phyloP scores from a whole-genome alignment of 2,888 invertebrate species.

The Drosophila prostipennis region DNA sequence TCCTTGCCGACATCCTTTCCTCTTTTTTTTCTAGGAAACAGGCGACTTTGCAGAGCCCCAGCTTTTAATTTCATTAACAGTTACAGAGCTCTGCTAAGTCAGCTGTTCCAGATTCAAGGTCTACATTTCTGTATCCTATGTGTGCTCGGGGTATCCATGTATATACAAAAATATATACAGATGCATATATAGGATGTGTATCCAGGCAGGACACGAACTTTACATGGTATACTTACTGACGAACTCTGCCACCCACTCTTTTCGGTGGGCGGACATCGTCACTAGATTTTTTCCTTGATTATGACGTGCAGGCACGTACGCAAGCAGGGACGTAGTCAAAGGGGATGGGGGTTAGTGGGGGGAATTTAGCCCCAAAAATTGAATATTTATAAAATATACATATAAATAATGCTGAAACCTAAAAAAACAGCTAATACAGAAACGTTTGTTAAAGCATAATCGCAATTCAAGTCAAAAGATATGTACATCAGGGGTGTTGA shows the following conservation, averaged over 20 bases:
- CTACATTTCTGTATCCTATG: conserved; percentile 71
- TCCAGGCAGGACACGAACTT: conserved; percentile 33
- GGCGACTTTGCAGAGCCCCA: conserved; percentile 29
- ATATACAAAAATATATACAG: not conserved
- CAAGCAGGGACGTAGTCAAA: conserved; percentile 31
- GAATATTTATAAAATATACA: too few species aligned
- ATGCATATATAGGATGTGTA: conserved; percentile 15
- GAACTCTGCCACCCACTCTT: conserved; percentile 3
- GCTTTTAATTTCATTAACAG: conserved; percentile 37
- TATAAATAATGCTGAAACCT: too few species aligned
- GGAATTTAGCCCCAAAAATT: too few species aligned
- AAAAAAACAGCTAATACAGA: too few species aligned
- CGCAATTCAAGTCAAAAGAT: too few species aligned
- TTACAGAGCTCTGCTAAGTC: conserved; percentile 56
- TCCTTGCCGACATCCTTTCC: conserved; percentile 18
- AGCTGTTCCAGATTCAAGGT: conserved; percentile 73
- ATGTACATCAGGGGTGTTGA: not conserved
- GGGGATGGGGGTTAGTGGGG: too few species aligned
- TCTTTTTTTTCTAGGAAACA: conserved; percentile 38
- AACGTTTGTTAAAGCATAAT: too few species aligned
- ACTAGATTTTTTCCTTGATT: conserved; percentile 13
- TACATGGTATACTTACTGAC: conserved; percentile 18
- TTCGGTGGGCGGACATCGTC: conserved; percentile 17
- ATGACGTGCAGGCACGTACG: conserved; percentile 76
- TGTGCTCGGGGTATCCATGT: not conserved